Percentiles rank a stretch among this genome's conserved stretches.
phyloP scores from a whole-genome alignment of 2,113 vertebrate genomes.

The Apistogramma diplotaenia region DNA sequence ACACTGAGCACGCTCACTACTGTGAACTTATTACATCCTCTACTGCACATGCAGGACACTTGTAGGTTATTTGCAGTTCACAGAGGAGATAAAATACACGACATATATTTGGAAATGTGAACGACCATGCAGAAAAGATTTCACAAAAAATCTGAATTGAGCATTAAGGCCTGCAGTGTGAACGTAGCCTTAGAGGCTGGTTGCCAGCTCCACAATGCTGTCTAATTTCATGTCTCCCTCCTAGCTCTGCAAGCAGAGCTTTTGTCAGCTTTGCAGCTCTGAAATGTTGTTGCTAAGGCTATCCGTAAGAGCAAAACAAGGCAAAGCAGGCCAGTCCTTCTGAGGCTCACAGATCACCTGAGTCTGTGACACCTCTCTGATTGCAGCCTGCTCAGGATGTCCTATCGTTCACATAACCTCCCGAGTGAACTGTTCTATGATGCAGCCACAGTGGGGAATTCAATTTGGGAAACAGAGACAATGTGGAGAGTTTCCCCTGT shows the following conservation, averaged over 20 bases:
- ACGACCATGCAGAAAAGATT: too few species aligned
- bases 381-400: conserved; percentile 45
- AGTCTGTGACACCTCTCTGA: conserved; percentile 44
- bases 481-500: conserved; percentile 43
- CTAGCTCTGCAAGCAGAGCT: not conserved
- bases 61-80: too few species aligned
- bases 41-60: too few species aligned
- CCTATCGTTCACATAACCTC: conserved; percentile 29
- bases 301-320: not conserved
- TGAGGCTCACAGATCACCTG: conserved; percentile 52
- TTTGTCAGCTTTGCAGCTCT: conserved; percentile 26
- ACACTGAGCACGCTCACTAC: too few species aligned
- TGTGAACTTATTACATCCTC: too few species aligned
- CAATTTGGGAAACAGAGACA: conserved; percentile 60
- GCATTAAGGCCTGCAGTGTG: too few species aligned
- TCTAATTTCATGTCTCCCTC: not conserved
- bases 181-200: too few species aligned
- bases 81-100: too few species aligned
- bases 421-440: conserved; percentile 19
- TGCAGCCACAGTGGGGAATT: conserved; percentile 64
- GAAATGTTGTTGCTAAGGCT: not conserved
- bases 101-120: too few species aligned
- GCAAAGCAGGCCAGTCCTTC: not conserved
- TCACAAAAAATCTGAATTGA: too few species aligned
- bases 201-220: too few species aligned